Evolutionary conservation across 2,888 invertebrate species (phyloP), one percentile per base, ranked within the genome.

Genomic region (Epinotia bilunana): DNA sequence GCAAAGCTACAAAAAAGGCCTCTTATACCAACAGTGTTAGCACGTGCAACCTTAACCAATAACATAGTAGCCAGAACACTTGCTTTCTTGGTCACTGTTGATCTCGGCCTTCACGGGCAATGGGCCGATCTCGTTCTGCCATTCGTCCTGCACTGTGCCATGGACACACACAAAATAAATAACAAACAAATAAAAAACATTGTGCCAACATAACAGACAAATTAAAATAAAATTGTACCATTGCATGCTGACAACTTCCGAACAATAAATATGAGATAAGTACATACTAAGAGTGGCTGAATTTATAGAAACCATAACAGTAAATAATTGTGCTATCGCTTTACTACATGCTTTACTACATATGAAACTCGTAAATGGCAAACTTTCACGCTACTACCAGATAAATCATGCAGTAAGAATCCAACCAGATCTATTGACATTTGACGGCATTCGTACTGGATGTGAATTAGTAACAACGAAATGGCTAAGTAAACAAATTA

Each of bases 81-180:
- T 93, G 93, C 93, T 88, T 91, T 93, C 92, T 78, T 84, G 82
- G 81, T 92, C 93, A 85, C 88, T 90, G 78, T 80, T 78, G 70
- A 83, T 82, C 79, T 92, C 92, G 74, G 78, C 78, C 84, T 92
- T 91, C 81, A 90, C 79, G 58, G 77, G 76, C 77, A 72, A 46
- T 46, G 74, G 55, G 72, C 43, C 79, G 61, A 73, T 79, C 43
- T 68, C 75, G 58, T 73, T 77, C 76, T 76, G 79, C 90, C 90
- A 90, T 73, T 83, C 82, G 77, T 83, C 87, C 81, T 84, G 81
- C 86, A 89, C 91, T 92, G 90, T 80, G 79, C 79, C 82, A 79
- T 80, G 81, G 76, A 77, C 79, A 80, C 82, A 83, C 81, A 80
- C 84, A 79, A 85, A 77, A 84, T 83, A 84, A 76, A 53, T 53